phyloP scores from a whole-genome alignment of 2,888 invertebrate genomes.

The Apantesis nais region DNA sequence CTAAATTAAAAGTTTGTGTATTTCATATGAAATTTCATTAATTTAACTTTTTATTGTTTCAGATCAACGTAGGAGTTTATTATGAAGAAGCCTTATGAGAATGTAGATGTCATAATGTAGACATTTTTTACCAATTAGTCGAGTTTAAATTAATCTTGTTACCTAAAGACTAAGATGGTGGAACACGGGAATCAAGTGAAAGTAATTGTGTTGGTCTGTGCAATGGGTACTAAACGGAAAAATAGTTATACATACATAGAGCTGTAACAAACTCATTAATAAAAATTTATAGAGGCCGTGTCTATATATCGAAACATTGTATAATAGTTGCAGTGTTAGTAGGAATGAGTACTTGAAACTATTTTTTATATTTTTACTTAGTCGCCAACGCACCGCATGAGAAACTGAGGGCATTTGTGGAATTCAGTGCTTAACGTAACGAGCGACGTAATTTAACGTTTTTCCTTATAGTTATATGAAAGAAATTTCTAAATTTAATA shows the following conservation, averaged over 20 bases:
- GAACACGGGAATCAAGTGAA: slow-evolving; percentile 80
- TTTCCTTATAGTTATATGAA: not conserved
- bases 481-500: not conserved
- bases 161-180: slow-evolving; percentile 71
- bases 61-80: slow-evolving; percentile 86
- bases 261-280: slow-evolving; percentile 34
- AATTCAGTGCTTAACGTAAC: slow-evolving; percentile 14
- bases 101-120: slow-evolving; percentile 79
- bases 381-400: slow-evolving; percentile 22
- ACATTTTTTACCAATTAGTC: slow-evolving; percentile 80
- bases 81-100: slow-evolving; percentile 84
- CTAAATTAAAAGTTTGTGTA: slow-evolving; percentile 11
- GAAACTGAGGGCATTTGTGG: slow-evolving; percentile 18
- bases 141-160: slow-evolving; percentile 72
- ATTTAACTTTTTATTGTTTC: slow-evolving; percentile 58
- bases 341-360: slow-evolving; percentile 30
- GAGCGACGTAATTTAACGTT: not conserved
- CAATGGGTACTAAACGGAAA: slow-evolving; percentile 50
- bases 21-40: slow-evolving; percentile 12
- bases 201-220: slow-evolving; percentile 58
- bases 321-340: slow-evolving; percentile 44
- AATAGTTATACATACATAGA: slow-evolving; percentile 42
- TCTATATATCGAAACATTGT: slow-evolving; percentile 37
- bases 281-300: slow-evolving; percentile 41
- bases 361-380: slow-evolving; percentile 35